These are phyloP conservation scores for Chelonoidis abingdonii DNA, from an alignment of 2,113 vertebrate genomes.

Conservation along the genomic window DNA sequence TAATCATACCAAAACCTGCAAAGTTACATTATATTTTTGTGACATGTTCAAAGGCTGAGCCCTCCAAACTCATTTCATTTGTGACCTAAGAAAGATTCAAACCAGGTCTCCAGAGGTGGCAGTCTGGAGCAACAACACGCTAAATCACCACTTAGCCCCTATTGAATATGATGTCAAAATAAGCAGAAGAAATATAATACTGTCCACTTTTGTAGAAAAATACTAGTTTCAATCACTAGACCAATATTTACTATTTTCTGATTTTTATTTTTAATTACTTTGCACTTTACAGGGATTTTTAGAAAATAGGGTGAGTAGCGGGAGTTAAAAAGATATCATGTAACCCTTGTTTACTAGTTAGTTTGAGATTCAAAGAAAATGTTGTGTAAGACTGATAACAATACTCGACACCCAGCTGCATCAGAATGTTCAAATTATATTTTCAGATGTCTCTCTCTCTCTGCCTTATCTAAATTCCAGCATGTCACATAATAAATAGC, in stretches of 20 bases:
- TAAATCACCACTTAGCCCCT: not conserved
- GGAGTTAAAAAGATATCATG: not conserved
- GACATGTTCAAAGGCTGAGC: slow-evolving; percentile 27
- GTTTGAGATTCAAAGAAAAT: slow-evolving; percentile 28
- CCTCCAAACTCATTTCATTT: slow-evolving; percentile 46
- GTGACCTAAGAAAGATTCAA: slow-evolving; percentile 27
- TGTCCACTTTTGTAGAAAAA: slow-evolving; percentile 7
- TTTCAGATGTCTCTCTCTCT: slow-evolving; percentile 59
- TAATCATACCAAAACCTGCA: slow-evolving; percentile 40
- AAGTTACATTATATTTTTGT: not conserved
- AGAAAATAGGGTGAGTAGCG: not conserved
- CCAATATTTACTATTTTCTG: not conserved
- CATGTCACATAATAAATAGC: slow-evolving; percentile 74
- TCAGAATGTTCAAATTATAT: slow-evolving; percentile 23
- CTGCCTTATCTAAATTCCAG: slow-evolving; percentile 71
- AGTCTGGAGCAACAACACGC: slow-evolving; percentile 18
- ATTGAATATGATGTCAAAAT: slow-evolving; percentile 24
- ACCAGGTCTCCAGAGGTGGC: slow-evolving; percentile 25
- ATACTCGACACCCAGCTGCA: slow-evolving; percentile 24
- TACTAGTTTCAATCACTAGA: not conserved
- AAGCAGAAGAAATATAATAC: not conserved
- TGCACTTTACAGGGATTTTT: not conserved
- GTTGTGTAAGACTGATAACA: slow-evolving; percentile 4
- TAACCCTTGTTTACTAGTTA: not conserved
- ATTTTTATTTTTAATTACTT: slow-evolving; percentile 35